A percentile compares a stretch with the other conserved stretches of the same genome.
phyloP scores from a whole-genome alignment of 2,113 vertebrate species.

The Phoenicopterus ruber region DNA sequence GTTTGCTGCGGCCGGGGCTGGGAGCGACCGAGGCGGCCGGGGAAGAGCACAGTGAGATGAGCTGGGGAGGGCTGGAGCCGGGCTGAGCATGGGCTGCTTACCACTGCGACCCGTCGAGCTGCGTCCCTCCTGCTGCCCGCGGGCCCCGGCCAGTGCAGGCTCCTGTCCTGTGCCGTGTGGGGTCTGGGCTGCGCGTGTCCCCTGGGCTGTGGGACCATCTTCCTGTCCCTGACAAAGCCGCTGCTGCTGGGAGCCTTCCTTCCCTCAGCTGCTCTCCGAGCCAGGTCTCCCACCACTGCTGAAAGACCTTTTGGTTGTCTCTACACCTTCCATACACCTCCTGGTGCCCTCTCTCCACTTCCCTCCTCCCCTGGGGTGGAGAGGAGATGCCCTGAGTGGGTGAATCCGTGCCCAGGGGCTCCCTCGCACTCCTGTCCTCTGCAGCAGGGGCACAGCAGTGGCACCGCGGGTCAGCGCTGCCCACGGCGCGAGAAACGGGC shows the following conservation, averaged over 20 bases:
- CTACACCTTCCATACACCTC: too few species aligned
- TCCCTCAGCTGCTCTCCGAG: background rate
- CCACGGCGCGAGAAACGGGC: rapidly evolving
- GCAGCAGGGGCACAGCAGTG: background rate
- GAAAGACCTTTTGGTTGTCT: background rate
- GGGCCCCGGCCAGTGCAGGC: background rate
- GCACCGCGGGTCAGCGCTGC: rapidly evolving
- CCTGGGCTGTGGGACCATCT: background rate
- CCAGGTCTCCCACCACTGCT: background rate
- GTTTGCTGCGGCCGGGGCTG: background rate
- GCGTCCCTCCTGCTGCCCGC: rapidly evolving
- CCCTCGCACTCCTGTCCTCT: background rate
- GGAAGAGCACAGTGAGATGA: background rate
- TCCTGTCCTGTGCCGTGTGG: background rate
- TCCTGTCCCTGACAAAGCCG: background rate
- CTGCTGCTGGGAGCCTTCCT: background rate
- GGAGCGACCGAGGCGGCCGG: background rate
- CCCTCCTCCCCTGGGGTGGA: background rate
- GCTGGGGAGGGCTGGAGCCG: background rate
- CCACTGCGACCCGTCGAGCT: background rate
- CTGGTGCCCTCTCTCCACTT: background rate
- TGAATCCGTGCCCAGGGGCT: background rate
- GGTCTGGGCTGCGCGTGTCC: background rate
- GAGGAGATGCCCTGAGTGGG: background rate
- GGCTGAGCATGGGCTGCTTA: background rate